Percentiles rank a stretch among this genome's conserved stretches.
Conservation (phyloP, 2,888 invertebrate species). For the Luperina nickerlii region DNA sequence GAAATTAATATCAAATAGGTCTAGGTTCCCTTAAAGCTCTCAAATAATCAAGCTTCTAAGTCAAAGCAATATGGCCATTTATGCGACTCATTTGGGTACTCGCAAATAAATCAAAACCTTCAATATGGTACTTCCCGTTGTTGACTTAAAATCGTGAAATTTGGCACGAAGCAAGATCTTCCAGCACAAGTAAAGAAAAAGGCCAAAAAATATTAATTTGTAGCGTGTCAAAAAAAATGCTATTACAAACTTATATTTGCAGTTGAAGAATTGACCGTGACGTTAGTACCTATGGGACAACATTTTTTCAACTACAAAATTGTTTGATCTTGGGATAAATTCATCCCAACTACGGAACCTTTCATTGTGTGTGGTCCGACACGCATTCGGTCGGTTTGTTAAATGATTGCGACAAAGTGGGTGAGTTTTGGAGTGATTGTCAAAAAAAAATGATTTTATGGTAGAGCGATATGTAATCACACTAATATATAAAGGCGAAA, state of each 20-base stretch:
- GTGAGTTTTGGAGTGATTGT: constrained; percentile 10
- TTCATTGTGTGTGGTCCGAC: background rate
- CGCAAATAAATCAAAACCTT: background rate
- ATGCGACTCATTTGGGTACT: background rate
- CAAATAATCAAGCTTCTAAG: background rate
- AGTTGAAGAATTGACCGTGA: background rate
- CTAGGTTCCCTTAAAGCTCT: background rate
- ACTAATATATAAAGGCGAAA: no score
- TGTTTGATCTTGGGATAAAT: background rate
- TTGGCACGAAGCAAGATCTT: background rate
- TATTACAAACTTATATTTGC: background rate
- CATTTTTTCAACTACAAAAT: background rate
- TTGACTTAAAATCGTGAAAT: background rate
- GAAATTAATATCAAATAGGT: background rate
- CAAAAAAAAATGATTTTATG: background rate
- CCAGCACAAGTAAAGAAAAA: background rate
- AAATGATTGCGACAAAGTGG: constrained; percentile 14
- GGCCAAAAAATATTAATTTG: no score
- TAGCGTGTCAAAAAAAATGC: no score
- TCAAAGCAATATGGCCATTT: background rate
- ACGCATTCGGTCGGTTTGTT: constrained; percentile 3
- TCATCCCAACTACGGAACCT: background rate
- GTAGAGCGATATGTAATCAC: background rate
- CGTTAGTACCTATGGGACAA: background rate
- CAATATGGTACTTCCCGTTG: background rate